Percentiles rank a stretch among this genome's conserved stretches.
These are phyloP conservation scores for Lepisosteus osseus DNA, from an alignment of 2,113 vertebrate species.

Conservation along the genomic window DNA sequence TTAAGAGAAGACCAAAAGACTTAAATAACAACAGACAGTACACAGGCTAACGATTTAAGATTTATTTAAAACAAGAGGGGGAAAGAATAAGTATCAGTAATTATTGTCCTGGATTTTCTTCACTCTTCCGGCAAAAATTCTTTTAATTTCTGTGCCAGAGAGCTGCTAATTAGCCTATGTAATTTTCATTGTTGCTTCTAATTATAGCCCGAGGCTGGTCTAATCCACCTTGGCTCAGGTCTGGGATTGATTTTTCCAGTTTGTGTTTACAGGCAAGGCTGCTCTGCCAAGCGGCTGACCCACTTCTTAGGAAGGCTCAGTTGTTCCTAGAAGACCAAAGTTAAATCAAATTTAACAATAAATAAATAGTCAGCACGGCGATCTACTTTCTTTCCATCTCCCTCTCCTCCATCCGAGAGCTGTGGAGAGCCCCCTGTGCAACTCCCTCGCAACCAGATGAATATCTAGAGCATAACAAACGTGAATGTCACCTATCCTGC, in stretches of 20 bases:
- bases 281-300: conserved; percentile 39
- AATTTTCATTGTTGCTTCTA: conserved; percentile 39
- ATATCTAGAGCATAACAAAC: conserved; percentile 46
- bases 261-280: conserved; percentile 21
- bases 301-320: conserved; percentile 29
- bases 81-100: conserved; percentile 7
- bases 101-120: conserved; percentile 14
- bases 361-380: no score
- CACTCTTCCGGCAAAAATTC: conserved; percentile 25
- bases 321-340: conserved; percentile 17
- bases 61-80: not conserved
- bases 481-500: conserved; percentile 35
- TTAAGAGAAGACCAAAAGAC: not conserved
- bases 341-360: not conserved
- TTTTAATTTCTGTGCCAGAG: conserved; percentile 32
- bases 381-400: not conserved
- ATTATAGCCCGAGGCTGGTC: conserved; percentile 31
- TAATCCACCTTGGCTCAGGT: conserved; percentile 33
- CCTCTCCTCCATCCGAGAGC: not conserved
- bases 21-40: not conserved
- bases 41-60: not conserved
- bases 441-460: conserved; percentile 27
- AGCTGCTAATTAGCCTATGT: conserved; percentile 45
- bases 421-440: not conserved
- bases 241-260: conserved; percentile 17